Conservation (phyloP, 37 sponge, comb jelly and placozoan genomes). For the Amphimedon queenslandica region DNA sequence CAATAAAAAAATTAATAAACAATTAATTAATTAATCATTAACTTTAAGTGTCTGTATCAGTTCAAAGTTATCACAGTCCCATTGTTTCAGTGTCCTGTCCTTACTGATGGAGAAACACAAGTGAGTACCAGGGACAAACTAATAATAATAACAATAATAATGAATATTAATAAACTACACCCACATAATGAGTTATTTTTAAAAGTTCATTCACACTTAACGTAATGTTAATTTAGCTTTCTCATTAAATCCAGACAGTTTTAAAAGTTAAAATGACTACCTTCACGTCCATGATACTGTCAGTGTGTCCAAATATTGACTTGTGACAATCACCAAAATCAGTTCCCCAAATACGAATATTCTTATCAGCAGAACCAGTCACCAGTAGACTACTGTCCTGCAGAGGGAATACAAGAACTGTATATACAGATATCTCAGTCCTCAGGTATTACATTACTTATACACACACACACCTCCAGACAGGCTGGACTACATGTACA, state of each 20-base stretch:
- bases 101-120: slow-evolving; percentile 90
- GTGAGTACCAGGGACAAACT: slow-evolving; percentile 92
- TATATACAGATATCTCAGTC: not conserved
- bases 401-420: not conserved
- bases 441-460: no score
- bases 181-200: not conserved
- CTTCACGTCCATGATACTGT: slow-evolving; percentile 77
- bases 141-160: not conserved
- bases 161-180: not conserved
- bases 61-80: slow-evolving; percentile 95
- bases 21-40: not conserved
- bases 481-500: no score
- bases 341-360: slow-evolving; percentile 92
- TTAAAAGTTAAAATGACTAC: no score
- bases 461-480: no score
- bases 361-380: slow-evolving; percentile 94
- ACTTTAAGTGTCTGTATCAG: slow-evolving; percentile 81
- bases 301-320: slow-evolving; percentile 96
- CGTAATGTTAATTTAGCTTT: no score
- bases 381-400: slow-evolving; percentile 90
- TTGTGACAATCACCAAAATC: slow-evolving; percentile 98
- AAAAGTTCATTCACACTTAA: not conserved
- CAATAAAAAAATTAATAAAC: not conserved
- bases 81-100: slow-evolving; percentile 86
- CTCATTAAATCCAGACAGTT: no score